Evolutionary conservation across 2,888 invertebrate genomes (phyloP).

Genomic region (Branchinecta sandiegonensis): DNA sequence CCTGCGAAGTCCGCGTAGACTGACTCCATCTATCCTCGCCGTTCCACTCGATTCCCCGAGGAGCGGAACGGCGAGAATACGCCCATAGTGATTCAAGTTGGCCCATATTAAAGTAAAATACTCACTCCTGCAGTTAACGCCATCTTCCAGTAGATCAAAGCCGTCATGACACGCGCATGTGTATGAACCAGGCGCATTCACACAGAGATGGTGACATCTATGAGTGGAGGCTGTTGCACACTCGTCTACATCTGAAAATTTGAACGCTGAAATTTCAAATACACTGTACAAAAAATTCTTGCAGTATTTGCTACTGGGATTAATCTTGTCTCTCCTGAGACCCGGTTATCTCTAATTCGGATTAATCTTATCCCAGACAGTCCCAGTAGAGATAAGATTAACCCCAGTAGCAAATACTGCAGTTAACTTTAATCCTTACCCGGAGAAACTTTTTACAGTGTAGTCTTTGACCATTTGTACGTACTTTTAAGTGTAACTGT

Average conservation of each 20-base stretch:
- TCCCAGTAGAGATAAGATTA: no score
- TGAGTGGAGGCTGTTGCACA: constrained; percentile 20
- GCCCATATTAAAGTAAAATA: not conserved
- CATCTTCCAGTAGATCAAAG: constrained; percentile 23
- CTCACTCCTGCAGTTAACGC: constrained; percentile 22
- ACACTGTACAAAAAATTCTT: no score
- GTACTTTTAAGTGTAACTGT: not conserved
- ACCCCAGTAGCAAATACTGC: no score
- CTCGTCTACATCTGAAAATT: constrained; percentile 22
- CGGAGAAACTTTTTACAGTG: no score
- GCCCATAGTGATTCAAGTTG: not conserved
- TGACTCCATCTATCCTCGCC: no score
- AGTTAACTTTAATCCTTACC: no score
- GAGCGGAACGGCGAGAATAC: not conserved
- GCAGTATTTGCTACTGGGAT: no score
- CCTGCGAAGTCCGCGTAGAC: no score
- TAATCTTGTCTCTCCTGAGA: no score
- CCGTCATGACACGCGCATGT: constrained; percentile 38
- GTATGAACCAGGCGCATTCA: constrained; percentile 56
- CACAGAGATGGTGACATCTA: constrained; percentile 39
- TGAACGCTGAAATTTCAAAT: not conserved
- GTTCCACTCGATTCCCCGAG: not conserved
- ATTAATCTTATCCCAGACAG: no score
- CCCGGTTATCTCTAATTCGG: no score
- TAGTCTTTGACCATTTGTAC: no score